Conservation (phyloP, 1,140 invertebrate genomes). For the Metopolophium dirhodum region DNA sequence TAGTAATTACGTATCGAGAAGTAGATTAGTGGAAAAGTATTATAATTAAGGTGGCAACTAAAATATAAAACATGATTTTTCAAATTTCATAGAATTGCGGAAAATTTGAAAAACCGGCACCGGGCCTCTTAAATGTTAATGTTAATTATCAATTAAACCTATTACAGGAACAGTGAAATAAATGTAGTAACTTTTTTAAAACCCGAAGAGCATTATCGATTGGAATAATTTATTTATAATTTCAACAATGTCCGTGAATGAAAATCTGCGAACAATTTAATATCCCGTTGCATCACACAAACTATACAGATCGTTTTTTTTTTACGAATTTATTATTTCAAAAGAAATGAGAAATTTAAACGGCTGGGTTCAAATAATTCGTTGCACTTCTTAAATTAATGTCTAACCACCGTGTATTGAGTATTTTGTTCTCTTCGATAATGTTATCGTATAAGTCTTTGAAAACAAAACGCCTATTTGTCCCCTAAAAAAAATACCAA, state of each 20-base stretch:
- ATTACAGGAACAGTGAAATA: background rate
- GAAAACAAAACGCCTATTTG: conserved; percentile 57
- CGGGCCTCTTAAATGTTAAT: no score
- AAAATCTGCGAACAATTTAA: background rate
- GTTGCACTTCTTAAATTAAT: conserved; percentile 35
- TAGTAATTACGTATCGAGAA: no score
- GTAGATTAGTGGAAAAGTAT: no score
- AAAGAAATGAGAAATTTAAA: background rate
- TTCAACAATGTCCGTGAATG: background rate
- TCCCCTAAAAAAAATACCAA: background rate
- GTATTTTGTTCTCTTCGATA: conserved; percentile 26
- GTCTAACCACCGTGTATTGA: conserved; percentile 40
- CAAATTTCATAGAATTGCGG: no score
- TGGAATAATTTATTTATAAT: background rate
- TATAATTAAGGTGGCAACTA: no score
- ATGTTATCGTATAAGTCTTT: conserved; percentile 43
- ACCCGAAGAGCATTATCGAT: background rate
- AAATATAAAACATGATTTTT: no score
- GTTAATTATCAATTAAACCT: background rate
- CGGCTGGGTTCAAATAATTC: conserved; percentile 13
- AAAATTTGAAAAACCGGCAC: no score
- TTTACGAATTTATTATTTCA: conserved; percentile 17
- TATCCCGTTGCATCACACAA: background rate
- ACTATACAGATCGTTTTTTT: background rate
- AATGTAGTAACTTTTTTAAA: background rate